These are phyloP conservation scores for Mesaphorura yosii DNA, from an alignment of 1,140 invertebrate genomes.

Conservation along the genomic window DNA sequence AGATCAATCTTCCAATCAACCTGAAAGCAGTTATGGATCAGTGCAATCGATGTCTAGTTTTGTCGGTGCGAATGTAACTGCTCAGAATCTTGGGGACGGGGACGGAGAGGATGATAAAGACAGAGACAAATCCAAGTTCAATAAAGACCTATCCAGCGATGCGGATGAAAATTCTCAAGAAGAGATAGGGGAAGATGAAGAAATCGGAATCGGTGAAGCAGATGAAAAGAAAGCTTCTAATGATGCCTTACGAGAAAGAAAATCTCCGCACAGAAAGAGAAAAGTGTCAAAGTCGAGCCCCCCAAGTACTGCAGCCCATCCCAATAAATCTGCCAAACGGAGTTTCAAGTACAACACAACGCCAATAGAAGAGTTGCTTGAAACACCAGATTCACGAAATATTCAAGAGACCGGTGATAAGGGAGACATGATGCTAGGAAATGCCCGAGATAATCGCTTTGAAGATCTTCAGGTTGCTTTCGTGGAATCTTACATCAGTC, in stretches of 20 bases:
- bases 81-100: background rate
- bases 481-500: slow-evolving; percentile 16
- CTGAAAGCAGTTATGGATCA: too few relatives aligned
- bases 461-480: slow-evolving; percentile 13
- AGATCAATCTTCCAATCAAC: background rate
- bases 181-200: slow-evolving; percentile 6
- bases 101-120: slow-evolving; percentile 6
- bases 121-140: too few relatives aligned
- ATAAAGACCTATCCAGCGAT: too few relatives aligned
- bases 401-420: slow-evolving; percentile 4
- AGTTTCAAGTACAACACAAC: slow-evolving; percentile 19
- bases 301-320: background rate
- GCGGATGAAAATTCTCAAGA: background rate
- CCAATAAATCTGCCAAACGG: background rate
- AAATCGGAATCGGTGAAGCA: background rate
- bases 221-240: background rate
- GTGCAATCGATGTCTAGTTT: too few relatives aligned
- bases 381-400: slow-evolving; percentile 7
- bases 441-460: background rate
- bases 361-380: slow-evolving; percentile 17
- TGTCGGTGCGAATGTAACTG: too few relatives aligned
- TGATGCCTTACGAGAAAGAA: background rate
- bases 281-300: too few relatives aligned
- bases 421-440: slow-evolving; percentile 4
- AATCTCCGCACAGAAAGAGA: background rate